These are phyloP conservation scores for Neotoxoptera formosana DNA, from an alignment of 1,140 invertebrate genomes.

Conservation along the genomic window DNA sequence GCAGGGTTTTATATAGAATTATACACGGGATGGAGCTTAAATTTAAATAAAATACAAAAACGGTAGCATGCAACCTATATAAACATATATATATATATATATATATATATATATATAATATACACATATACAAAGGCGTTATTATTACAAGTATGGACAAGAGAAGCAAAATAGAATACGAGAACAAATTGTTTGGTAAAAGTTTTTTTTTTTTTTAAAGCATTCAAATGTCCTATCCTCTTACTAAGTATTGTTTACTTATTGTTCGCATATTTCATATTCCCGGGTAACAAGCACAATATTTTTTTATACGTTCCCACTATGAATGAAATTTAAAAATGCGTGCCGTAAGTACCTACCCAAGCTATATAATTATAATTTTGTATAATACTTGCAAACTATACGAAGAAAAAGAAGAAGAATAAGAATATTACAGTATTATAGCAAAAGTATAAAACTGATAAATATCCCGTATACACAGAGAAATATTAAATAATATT, in stretches of 20 bases:
- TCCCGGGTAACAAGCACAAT: background rate
- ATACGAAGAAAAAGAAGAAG: background rate
- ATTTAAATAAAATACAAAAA: constrained; percentile 7
- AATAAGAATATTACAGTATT: background rate
- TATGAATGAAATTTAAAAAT: background rate
- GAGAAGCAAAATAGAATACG: background rate
- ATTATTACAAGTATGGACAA: background rate
- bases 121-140: no score
- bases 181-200: background rate
- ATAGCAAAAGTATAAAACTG: background rate
- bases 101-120: no score
- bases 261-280: background rate
- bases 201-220: constrained; percentile 6
- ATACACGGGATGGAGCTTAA: background rate
- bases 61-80: background rate
- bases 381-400: background rate
- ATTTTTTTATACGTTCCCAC: background rate
- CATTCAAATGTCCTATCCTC: background rate
- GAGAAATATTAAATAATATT: constrained; percentile 14
- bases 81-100: background rate
- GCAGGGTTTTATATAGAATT: background rate
- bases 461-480: background rate
- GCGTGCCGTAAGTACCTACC: background rate
- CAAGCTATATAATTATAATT: constrained; percentile 1
- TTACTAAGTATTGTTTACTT: constrained; percentile 3